These are phyloP conservation scores for Patagioenas fasciata DNA, from an alignment of 2,113 vertebrate species.

Conservation along the genomic window DNA sequence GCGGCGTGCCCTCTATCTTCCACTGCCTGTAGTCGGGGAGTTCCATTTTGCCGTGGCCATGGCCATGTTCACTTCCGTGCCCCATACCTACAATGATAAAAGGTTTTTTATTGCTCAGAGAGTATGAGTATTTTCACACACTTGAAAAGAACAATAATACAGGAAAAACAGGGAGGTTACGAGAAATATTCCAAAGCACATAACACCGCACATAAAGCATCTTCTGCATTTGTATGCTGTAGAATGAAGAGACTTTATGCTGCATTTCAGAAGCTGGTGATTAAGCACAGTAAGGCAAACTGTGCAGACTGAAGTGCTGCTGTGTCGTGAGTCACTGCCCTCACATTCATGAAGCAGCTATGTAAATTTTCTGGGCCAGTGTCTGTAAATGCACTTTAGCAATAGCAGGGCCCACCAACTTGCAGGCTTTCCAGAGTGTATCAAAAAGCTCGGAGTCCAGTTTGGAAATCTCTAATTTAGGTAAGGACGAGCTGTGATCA, in stretches of 20 bases:
- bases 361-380: neutral
- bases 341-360: neutral
- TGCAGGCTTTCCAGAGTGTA: neutral
- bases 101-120: neutral
- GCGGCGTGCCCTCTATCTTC: slow-evolving; percentile 89
- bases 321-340: neutral
- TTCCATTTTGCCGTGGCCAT: slow-evolving; percentile 80
- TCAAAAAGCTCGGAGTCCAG: neutral
- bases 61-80: slow-evolving; percentile 77
- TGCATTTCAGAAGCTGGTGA: neutral
- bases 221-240: neutral
- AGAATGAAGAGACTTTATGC: neutral
- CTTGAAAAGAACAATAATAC: neutral
- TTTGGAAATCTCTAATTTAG: neutral
- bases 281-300: neutral
- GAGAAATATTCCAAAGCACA: neutral
- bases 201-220: neutral
- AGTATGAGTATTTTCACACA: neutral
- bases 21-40: slow-evolving; percentile 89
- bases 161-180: neutral
- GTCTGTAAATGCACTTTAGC: neutral
- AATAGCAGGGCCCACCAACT: neutral
- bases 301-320: neutral
- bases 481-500: neutral
- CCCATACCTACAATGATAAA: slow-evolving; percentile 71